Base-by-base conservation (phyloP, 2,888 invertebrate genomes). In the Thelaira solivaga region DNA sequence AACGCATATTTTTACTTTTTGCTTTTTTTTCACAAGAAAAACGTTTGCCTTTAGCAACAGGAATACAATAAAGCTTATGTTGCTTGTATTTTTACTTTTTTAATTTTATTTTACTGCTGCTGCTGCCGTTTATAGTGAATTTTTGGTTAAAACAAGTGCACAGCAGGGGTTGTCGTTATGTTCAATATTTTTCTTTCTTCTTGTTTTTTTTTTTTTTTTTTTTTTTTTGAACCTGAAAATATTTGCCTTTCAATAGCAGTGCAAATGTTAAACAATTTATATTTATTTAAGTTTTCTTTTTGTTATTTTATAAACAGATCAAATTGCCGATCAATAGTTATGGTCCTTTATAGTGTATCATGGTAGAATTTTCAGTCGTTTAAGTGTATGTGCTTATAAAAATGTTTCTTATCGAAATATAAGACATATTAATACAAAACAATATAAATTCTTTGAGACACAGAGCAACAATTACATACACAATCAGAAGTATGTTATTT, bases 81-180 rank as follows among this genome's bases (percentile, higher is more conserved):
- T 62, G 31, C 67, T 77, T 62, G 61, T 11, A 41, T 62, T 51
- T 26, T 18, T 39, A 7, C 24, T 39, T 18, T 16, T 39, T 34
- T 29, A 16, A 20, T 53, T 13, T 36, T 45, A 11, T 61, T 16
- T 36, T 39, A 59, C 13, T 59, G 69, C 13, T 47, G 73, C 61
- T 76, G 76, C 65, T 61, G 71, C 61, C 57, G 43, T 64, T 57
- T 75, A 72, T 74, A 69, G 76, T 79, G 80, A 81, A 80, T 69
- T 81, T 81, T 82, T 80, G 80, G 82, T 83, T 83, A 83, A 83
- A 84, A 86, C 86, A 86, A 86, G 86, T 87, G 86, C 86, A 85
- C 86, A 86, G 86, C 86, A 82, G 86, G 87, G 77, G 77, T 77
- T 77, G 73, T 73, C 62, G 29, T 73, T 77, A 49, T 62, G 68